Conservation (phyloP, 2,113 vertebrate species). For the Lethenteron camtschaticum region DNA sequence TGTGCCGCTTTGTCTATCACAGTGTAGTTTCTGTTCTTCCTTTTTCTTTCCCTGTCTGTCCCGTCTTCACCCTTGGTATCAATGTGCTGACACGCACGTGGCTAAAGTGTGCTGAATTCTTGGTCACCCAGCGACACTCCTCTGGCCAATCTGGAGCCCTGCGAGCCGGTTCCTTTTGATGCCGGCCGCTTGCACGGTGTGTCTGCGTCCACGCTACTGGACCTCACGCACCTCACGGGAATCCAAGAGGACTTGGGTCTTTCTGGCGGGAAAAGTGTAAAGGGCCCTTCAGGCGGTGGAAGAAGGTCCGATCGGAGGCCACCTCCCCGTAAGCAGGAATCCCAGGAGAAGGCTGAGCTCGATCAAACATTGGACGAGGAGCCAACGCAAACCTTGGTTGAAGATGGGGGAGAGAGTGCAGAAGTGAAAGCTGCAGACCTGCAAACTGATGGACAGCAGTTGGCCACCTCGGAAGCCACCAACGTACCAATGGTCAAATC, state of each 20-base stretch:
- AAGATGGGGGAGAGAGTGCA: no score
- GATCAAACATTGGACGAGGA: neutral
- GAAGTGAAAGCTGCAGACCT: no score
- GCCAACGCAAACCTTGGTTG: no score
- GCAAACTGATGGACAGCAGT: no score
- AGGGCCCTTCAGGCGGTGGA: neutral
- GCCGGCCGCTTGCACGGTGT: neutral
- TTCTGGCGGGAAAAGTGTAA: constrained; percentile 1
- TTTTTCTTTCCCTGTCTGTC: no score
- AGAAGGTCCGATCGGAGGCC: neutral
- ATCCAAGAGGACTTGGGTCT: constrained; percentile 4
- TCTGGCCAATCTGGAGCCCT: constrained; percentile 2
- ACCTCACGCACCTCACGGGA: constrained; percentile 1
- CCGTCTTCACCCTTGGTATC: no score
- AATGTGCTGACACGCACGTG: neutral
- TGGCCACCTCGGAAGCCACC: no score
- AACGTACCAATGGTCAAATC: no score
- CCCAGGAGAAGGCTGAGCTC: constrained; percentile 1
- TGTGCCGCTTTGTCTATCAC: neutral
- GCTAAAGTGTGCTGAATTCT: constrained; percentile 6
- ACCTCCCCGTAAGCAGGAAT: neutral
- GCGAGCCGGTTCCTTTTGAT: constrained; percentile 1
- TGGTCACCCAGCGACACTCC: constrained; percentile 6
- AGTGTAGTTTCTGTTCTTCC: neutral
- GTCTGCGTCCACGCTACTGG: neutral